A percentile compares a stretch with the other conserved stretches of the same genome.
These are phyloP conservation scores for Eospalax fontanierii DNA, from an alignment of 2,797 vertebrate species.

Conservation along the genomic window DNA sequence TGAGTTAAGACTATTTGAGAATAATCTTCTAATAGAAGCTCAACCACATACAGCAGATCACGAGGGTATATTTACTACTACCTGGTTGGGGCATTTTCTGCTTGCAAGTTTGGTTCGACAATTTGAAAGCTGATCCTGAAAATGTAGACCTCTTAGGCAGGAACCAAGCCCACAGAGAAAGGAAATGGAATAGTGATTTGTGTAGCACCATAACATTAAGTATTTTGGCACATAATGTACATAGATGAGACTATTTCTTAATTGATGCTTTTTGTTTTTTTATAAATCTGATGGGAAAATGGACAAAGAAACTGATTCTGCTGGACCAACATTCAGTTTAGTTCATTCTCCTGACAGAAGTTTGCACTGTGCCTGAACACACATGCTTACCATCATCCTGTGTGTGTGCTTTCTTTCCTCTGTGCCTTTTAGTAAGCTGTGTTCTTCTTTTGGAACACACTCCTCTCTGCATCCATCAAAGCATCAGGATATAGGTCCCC, in stretches of 20 bases:
- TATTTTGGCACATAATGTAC: neutral
- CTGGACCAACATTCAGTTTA: neutral
- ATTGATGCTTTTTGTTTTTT: neutral
- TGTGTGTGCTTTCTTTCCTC: neutral
- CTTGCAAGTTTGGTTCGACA: neutral
- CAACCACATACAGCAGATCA: neutral
- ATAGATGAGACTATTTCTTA: neutral
- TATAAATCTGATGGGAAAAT: slow-evolving; percentile 1
- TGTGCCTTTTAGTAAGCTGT: neutral
- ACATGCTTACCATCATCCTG: rapidly evolving
- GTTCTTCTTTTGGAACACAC: neutral
- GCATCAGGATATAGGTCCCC: neutral
- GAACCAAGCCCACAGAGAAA: neutral
- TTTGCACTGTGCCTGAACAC: too few species aligned
- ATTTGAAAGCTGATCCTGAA: slow-evolving; percentile 10
- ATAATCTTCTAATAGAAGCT: neutral
- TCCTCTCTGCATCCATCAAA: neutral
- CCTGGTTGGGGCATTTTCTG: neutral
- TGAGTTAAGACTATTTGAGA: neutral
- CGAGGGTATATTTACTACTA: neutral
- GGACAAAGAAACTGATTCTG: neutral
- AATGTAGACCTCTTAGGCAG: neutral
- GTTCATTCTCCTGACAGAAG: neutral
- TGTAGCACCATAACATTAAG: neutral
- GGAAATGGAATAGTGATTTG: neutral